Percentiles rank a stretch among this genome's conserved stretches.
Conservation (phyloP, 2,888 invertebrate species). For the Amphipyra berbera region DNA sequence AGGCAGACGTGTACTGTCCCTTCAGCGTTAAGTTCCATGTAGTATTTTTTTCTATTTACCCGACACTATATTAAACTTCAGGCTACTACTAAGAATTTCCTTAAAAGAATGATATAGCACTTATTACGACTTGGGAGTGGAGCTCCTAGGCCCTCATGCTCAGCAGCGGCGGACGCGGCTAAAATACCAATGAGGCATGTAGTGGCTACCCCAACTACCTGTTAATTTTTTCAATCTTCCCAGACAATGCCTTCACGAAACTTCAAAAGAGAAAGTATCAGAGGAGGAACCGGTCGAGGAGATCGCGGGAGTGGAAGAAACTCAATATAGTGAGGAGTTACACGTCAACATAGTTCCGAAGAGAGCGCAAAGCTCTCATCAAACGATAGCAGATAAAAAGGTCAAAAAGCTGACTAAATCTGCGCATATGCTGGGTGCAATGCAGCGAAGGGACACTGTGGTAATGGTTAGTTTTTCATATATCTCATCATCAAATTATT, state of each 20-base stretch:
- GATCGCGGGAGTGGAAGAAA: constrained; percentile 58
- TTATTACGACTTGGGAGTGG: too few relatives aligned
- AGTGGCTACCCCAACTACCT: neutral
- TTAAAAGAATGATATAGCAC: too few relatives aligned
- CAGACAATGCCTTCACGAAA: constrained; percentile 66
- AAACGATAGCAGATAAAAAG: constrained; percentile 63
- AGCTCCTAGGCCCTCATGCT: too few relatives aligned
- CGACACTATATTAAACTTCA: too few relatives aligned
- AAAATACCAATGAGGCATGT: neutral
- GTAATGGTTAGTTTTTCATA: constrained; percentile 66
- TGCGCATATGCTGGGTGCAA: constrained; percentile 78
- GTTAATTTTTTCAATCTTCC: neutral
- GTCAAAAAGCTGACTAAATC: constrained; percentile 81
- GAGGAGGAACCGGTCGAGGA: constrained; percentile 52
- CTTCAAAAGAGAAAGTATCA: constrained; percentile 38
- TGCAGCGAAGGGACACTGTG: constrained; percentile 60
- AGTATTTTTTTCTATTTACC: too few relatives aligned
- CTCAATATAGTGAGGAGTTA: constrained; percentile 59
- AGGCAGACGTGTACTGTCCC: too few relatives aligned
- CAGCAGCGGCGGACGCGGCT: neutral
- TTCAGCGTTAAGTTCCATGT: too few relatives aligned
- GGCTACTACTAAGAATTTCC: too few relatives aligned
- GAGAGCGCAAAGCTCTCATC: constrained; percentile 81
- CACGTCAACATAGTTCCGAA: constrained; percentile 74
- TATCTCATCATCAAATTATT: too few relatives aligned